Evolutionary conservation across 2,888 invertebrate genomes (phyloP).

Genomic region (Hydrotaea diabolus): DNA sequence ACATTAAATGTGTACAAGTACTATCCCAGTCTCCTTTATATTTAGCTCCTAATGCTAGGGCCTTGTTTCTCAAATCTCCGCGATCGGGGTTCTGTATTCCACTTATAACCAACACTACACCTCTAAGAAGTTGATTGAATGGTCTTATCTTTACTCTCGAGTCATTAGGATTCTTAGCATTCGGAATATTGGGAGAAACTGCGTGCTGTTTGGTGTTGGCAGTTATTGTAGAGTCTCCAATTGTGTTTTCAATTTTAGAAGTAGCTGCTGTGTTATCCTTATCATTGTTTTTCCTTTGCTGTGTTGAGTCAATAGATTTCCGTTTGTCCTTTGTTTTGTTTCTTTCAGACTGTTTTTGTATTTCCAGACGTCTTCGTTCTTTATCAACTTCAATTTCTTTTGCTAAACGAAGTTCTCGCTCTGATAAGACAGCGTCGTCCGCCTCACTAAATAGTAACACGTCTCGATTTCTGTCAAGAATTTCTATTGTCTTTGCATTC

Average conservation of each 20-base stretch:
- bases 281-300: not conserved
- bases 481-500: conserved; percentile 35
- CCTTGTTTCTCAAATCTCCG: conserved; percentile 85
- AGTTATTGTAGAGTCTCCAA: conserved; percentile 7
- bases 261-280: not conserved
- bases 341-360: conserved; percentile 72
- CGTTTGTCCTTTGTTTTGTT: conserved; percentile 52
- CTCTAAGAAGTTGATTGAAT: conserved; percentile 84
- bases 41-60: conserved; percentile 89
- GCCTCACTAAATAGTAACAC: conserved; percentile 82
- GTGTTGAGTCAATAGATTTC: conserved; percentile 17
- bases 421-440: conserved; percentile 79
- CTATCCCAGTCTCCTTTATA: conserved; percentile 89
- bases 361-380: conserved; percentile 68
- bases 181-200: conserved; percentile 69
- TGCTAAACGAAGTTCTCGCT: conserved; percentile 81
- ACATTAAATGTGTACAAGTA: conserved; percentile 93
- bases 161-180: conserved; percentile 74
- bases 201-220: conserved; percentile 67
- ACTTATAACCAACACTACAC: conserved; percentile 90
- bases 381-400: conserved; percentile 75
- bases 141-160: conserved; percentile 79
- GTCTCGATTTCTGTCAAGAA: conserved; percentile 79
- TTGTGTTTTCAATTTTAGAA: not conserved
- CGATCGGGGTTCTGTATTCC: conserved; percentile 92